Base-by-base conservation (phyloP, 2,797 vertebrate species). In the Gallinago nigripennis region DNA sequence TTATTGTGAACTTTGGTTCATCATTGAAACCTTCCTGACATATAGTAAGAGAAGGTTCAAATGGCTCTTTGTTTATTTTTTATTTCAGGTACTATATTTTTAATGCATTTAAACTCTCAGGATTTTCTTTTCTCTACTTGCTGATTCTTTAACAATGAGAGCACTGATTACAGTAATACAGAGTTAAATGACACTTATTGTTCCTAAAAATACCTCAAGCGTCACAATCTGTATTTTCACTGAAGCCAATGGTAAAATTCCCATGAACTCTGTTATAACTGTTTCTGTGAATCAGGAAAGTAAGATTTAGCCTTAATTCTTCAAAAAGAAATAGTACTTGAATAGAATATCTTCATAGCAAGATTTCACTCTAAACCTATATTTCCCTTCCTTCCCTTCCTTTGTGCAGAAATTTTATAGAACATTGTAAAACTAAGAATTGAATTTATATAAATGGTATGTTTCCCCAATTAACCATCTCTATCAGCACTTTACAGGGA, bases 401-500 rank as follows among this genome's bases (percentile, higher is more conserved):
- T 86, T 50, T 82, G 37, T 61, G 60, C 46, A 69, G 61, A 78
- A 76, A 58, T 81, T 69, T 90, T 86, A 66, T 51, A 69, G 64
- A 82, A 68, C 8, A 6, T 16, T 86, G 50, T 82, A 87, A 92
- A 85, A 71, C 18, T 71, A 83, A 82, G 41, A 84, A 50, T 0
- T 71, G 8, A 39, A 56, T 83, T 91, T 93, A 51, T 88, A 30
- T 58, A 48, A 82, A 28, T 53, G 19, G 5, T 63, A 12, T 70
- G 27, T 79, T 93, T 91, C 61, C 84, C 70, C 30, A 46, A 37
- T 70, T 73, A 88, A 73, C 71, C 80, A 77, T 8, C 21, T 53
- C 25, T 69, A 30, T 65, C 86, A 92, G 65, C 57, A 64, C 79
- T 96, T 61, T 80, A 20, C 94, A 94, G 75, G 72, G 58, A 94